Evolutionary conservation across 1,140 invertebrate genomes (phyloP), one percentile per base, ranked within the genome.

Genomic region (Linepithema humile): DNA sequence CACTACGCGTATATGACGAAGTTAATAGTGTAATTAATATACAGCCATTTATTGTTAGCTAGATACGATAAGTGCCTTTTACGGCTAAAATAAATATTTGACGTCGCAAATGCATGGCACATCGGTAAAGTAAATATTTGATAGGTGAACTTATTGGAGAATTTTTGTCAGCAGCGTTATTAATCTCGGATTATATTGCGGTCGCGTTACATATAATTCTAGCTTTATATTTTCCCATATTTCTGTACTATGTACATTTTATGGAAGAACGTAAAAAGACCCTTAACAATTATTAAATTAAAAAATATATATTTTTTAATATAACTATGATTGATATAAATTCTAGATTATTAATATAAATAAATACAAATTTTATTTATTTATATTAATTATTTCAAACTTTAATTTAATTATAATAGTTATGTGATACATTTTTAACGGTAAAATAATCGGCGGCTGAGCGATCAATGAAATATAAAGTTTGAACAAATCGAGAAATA

Each of bases 31-130:
- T 78, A 55, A 78, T 78, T 55, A 78, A 69, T 7, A 48, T 62
- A 53, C 12, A n/a, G 7, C 26, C 45, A 69, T 69, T 78, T n/a
- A n/a, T n/a, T n/a, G n/a, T n/a, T 78, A 20, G 23, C 15, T 35
- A 69, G 50, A 53, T 40, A 40, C 20, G 73, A 78, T 67, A 78
- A 64, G 43, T 38, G 9, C n/a, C 40, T 7, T 77, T 77, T 65
- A 32, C 32, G 73, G n/a, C 3, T 3, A 53, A 64, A 77, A 65
- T 77, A 65, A 77, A 65, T 65, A 65, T 77, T 53, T 77, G 59
- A 65, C 32, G 9, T 38, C 3, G 74, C 32, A 50, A 77, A 75
- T 60, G 55, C 72, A 26, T 74, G 4, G 35, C 70, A 23, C 57
- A 40, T 60, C 55, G 57, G 40, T 60, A 26, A 65, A 35, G 3